A percentile compares a stretch with the other conserved stretches of the same genome.
phyloP scores from a whole-genome alignment of 2,113 vertebrate species.

The Phalacrocorax brasilianus region DNA sequence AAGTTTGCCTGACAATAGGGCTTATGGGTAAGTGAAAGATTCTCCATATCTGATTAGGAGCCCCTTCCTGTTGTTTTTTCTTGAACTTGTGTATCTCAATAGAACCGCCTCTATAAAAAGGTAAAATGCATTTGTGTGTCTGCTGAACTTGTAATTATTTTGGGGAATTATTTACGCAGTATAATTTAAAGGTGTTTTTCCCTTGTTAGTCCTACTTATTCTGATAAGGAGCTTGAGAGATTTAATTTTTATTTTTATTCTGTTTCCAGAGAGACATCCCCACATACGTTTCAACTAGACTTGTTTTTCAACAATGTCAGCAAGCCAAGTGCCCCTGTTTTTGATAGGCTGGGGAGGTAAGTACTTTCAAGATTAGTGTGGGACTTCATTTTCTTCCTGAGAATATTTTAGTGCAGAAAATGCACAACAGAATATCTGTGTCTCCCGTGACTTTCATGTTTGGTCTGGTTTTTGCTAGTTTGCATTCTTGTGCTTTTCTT shows the following conservation, averaged over 20 bases:
- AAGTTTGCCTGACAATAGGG: conserved; percentile 90
- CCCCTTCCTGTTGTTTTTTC: background rate
- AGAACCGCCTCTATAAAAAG: background rate
- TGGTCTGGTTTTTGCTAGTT: background rate
- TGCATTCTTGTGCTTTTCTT: background rate
- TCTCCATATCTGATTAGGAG: background rate
- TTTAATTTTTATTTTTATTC: background rate
- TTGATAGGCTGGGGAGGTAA: conserved; percentile 96
- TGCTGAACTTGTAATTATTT: background rate
- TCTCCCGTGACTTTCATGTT: background rate
- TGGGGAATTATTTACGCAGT: background rate
- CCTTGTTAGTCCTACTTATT: background rate
- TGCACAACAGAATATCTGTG: background rate
- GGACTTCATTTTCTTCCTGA: background rate
- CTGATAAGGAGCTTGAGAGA: background rate
- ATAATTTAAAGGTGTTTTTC: accelerated
- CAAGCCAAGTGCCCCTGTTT: conserved; percentile 92
- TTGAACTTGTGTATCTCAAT: background rate
- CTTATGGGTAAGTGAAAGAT: conserved; percentile 87
- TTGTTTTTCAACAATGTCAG: conserved; percentile 98
- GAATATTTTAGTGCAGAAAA: background rate
- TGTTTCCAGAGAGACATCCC: conserved; percentile 91
- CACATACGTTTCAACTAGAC: conserved; percentile 96
- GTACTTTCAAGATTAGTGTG: background rate
- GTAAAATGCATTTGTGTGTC: background rate